Conservation (phyloP, 2,797 vertebrate species). For the Pseudomugil tenellus region DNA sequence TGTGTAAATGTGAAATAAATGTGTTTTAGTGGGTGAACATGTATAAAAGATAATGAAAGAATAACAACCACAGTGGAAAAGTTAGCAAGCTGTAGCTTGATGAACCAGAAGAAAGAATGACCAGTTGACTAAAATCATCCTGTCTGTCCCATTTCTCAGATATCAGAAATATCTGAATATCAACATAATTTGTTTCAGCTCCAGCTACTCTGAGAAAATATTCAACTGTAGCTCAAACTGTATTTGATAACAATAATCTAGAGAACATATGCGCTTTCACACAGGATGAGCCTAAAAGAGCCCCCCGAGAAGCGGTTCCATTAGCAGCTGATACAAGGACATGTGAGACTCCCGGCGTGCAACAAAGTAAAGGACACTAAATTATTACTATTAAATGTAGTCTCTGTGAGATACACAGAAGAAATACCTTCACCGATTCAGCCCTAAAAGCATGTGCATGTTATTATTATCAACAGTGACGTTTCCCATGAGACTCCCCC, state of each 20-base stretch:
- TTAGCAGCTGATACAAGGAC: conserved; percentile 9
- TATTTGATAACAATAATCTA: conserved; percentile 16
- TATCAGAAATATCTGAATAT: no score
- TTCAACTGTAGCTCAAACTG: background rate
- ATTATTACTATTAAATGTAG: conserved; percentile 7
- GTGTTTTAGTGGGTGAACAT: no score
- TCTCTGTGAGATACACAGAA: background rate
- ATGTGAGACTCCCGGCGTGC: background rate
- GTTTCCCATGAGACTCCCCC: conserved; percentile 59
- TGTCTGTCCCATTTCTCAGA: no score
- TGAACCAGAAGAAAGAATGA: no score
- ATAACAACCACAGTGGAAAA: background rate
- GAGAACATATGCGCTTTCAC: conserved; percentile 1
- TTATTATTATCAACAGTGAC: conserved; percentile 60
- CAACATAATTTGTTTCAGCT: background rate
- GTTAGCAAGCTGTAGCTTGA: background rate
- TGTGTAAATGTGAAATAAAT: no score
- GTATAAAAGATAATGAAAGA: no score
- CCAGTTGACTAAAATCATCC: background rate
- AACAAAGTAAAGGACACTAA: background rate
- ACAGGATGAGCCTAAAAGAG: conserved; percentile 14
- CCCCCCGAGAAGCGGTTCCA: conserved; percentile 6
- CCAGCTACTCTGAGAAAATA: background rate
- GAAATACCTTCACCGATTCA: conserved; percentile 15
- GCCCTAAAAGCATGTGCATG: conserved; percentile 40